Conservation (phyloP, 2,113 vertebrate species). For the Aphyosemion australe region DNA sequence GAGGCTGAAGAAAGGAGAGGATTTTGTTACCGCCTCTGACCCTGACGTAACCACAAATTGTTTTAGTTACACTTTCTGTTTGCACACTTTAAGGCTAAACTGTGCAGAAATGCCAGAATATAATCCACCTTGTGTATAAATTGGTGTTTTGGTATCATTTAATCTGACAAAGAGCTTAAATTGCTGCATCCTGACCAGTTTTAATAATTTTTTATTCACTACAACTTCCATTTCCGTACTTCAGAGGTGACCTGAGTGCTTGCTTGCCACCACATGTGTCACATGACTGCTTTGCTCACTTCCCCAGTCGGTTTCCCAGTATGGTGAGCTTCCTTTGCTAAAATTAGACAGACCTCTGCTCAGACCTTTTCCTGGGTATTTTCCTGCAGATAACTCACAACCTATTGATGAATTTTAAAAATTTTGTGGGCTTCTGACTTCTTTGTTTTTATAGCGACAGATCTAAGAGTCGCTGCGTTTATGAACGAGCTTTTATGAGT, state of each 20-base stretch:
- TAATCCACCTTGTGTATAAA: not conserved
- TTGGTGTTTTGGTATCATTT: too few relatives aligned
- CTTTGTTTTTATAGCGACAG: not conserved
- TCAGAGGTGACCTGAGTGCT: constrained; percentile 63
- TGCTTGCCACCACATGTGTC: constrained; percentile 28
- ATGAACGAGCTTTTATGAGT: not conserved
- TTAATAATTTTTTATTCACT: constrained; percentile 2
- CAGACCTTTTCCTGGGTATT: constrained; percentile 41
- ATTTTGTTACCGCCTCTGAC: constrained; percentile 19
- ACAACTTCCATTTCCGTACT: constrained; percentile 4
- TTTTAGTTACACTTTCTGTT: constrained; percentile 5
- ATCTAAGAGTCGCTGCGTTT: not conserved
- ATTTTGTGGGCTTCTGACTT: not conserved
- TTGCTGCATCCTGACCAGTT: not conserved
- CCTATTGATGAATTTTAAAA: not conserved
- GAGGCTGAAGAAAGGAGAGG: constrained; percentile 1
- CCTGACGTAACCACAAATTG: constrained; percentile 1
- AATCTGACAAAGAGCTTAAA: not conserved
- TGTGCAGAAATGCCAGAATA: not conserved
- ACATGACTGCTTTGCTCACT: constrained; percentile 57
- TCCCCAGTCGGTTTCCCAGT: constrained; percentile 53
- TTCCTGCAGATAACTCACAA: constrained; percentile 5
- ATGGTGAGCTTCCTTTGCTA: constrained; percentile 63
- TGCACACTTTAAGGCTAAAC: not conserved
- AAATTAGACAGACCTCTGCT: constrained; percentile 66